Percentiles rank a stretch among this genome's conserved stretches.
phyloP scores from a whole-genome alignment of 2,888 invertebrate species.

The Morpho achilles region DNA sequence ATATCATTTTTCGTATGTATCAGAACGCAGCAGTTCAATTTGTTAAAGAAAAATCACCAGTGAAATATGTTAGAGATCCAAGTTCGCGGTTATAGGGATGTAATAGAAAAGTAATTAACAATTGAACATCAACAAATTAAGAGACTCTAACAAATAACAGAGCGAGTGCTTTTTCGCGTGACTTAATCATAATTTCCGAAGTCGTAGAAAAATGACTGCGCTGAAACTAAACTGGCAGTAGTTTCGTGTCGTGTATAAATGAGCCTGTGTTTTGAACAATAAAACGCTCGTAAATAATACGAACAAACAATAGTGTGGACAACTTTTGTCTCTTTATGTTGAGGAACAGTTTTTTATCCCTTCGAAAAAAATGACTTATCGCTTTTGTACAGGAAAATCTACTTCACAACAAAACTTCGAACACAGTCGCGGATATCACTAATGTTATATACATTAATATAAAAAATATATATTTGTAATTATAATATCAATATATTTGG shows the following conservation, averaged over 20 bases:
- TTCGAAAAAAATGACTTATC: conserved; percentile 18
- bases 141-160: not conserved
- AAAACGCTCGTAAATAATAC: conserved; percentile 26
- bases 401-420: not conserved
- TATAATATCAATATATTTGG: too few species aligned
- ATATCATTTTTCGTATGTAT: too few species aligned
- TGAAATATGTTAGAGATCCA: too few species aligned
- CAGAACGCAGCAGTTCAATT: too few species aligned
- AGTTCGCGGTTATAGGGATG: too few species aligned
- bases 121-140: too few species aligned
- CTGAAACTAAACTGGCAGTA: conserved; percentile 22
- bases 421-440: too few species aligned
- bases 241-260: conserved; percentile 24
- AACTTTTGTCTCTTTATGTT: conserved; percentile 19
- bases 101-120: too few species aligned
- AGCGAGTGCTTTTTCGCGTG: conserved; percentile 12
- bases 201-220: conserved; percentile 17
- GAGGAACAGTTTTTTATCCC: conserved; percentile 22
- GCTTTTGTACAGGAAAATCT: conserved; percentile 14
- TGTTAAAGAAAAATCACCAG: too few species aligned
- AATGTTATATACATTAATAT: too few species aligned
- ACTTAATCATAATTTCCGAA: conserved; percentile 12
- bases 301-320: conserved; percentile 25
- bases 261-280: conserved; percentile 24
- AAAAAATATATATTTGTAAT: too few species aligned